A percentile compares a stretch with the other conserved stretches of the same genome.
phyloP scores from a whole-genome alignment of 2,797 vertebrate genomes.

The Lagocephalus sceleratus region DNA sequence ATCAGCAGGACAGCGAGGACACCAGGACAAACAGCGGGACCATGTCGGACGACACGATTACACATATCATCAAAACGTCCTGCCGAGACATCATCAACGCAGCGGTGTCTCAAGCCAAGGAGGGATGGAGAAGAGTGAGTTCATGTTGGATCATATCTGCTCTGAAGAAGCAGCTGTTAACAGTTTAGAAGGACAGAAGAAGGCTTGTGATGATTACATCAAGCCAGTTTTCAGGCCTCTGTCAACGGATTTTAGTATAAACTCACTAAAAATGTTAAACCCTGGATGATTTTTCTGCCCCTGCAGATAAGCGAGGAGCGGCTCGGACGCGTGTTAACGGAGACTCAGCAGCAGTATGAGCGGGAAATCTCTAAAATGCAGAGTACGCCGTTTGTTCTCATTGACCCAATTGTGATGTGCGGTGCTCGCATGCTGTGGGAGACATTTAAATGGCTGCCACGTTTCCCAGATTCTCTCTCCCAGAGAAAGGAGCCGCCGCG shows the following conservation, averaged over 20 bases:
- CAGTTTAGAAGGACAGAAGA: not conserved
- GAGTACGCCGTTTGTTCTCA: conserved; percentile 42
- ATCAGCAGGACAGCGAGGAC: conserved; percentile 38
- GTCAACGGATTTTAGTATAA: not conserved
- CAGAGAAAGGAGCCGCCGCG: conserved; percentile 47
- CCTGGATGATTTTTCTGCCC: not conserved
- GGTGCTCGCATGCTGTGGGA: not conserved
- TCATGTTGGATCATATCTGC: not conserved
- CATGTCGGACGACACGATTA: conserved; percentile 46
- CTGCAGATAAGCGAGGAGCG: conserved; percentile 69
- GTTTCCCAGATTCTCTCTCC: conserved; percentile 39
- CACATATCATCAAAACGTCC: conserved; percentile 70
- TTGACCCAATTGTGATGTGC: no score
- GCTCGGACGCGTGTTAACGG: conserved; percentile 60
- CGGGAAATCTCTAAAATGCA: conserved; percentile 63
- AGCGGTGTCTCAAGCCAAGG: conserved; percentile 69
- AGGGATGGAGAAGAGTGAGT: conserved; percentile 82
- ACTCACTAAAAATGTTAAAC: no score
- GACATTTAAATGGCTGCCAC: not conserved
- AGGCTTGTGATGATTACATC: not conserved
- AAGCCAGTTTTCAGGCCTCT: not conserved
- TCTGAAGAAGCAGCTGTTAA: conserved; percentile 1
- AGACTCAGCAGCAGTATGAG: conserved; percentile 66
- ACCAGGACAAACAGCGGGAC: conserved; percentile 26
- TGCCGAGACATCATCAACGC: conserved; percentile 70